Conservation (phyloP, 2,797 vertebrate species). For the Perodicticus potto region DNA sequence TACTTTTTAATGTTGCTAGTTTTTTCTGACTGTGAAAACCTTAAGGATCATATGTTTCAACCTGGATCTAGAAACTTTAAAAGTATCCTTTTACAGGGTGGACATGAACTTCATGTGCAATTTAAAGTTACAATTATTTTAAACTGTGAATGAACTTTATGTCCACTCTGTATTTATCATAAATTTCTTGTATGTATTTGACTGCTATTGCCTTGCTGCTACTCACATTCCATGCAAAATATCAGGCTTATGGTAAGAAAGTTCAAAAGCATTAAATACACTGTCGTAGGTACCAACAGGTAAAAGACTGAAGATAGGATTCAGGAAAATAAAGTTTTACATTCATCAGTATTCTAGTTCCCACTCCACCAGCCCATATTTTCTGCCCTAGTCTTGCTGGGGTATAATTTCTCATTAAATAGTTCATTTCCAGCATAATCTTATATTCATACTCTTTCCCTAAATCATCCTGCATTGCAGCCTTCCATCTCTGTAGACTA, state of each 20-base stretch:
- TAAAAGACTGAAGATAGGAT: background rate
- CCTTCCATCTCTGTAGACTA: background rate
- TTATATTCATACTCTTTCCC: background rate
- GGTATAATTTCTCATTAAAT: background rate
- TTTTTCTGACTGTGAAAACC: background rate
- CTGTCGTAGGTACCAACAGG: background rate
- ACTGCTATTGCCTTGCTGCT: background rate
- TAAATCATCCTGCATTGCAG: background rate
- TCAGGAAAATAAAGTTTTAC: background rate
- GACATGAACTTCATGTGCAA: too few species aligned
- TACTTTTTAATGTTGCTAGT: background rate
- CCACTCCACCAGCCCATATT: background rate
- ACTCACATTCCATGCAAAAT: background rate
- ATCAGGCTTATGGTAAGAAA: conserved; percentile 30
- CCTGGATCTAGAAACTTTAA: background rate
- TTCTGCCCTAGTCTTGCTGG: background rate
- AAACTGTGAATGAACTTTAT: too few species aligned
- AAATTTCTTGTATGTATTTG: background rate
- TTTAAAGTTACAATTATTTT: too few species aligned
- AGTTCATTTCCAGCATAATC: background rate
- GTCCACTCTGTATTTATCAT: background rate
- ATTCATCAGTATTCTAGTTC: background rate
- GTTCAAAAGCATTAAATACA: background rate
- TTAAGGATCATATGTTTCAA: conserved; percentile 1
- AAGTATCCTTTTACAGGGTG: background rate